Base-by-base conservation (phyloP, 2,113 vertebrate genomes). In the Tauraco erythrolophus region DNA sequence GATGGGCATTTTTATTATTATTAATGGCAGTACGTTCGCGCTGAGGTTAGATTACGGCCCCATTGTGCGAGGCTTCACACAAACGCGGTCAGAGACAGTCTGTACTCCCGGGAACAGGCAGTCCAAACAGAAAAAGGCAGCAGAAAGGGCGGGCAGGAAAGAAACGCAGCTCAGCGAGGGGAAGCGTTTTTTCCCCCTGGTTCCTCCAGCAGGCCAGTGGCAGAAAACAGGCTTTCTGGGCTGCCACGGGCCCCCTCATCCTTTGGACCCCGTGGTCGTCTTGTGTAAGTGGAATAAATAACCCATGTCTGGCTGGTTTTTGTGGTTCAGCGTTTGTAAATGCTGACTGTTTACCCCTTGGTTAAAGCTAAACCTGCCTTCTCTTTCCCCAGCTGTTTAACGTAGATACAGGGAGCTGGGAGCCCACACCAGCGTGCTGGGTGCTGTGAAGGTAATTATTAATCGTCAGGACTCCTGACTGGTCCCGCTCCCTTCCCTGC, bases 331-430 rank as follows among this genome's bases (percentile, higher is more conserved):
- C 97, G 91, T 96, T 97, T 96, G 86, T 68, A 62, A 91, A 84
- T 22, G 83, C 82, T 96, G 97, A 96, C 92, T 77, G 9, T 96
- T 97, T 96, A 94, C 92, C 89, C 89, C 39, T 51, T 81, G 80
- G 97, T 97, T 97, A 96, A 97, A 98, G 68, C 94, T 96, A 96
- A 97, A 97, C 89, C 79, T 64, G 76, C 43, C 84, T 94, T 84
- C 79, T 91, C 46, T 83, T 83, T 68, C 76, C 35, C n/a, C 17
- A 2, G 88, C 68, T 92, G 7, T 88, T 75, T 56, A 51, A 71
- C 51, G 14, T 33, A 77, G 84, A 53, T 31, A 25, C 33, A 77
- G 68, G 91, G 61, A 83, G 46, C 92, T 35, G 46, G 39, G 46
- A 82, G 88, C 92, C 81, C 51, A 10, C 3, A 25, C 45, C 4